A percentile compares a stretch with the other conserved stretches of the same genome.
These are phyloP conservation scores for Natator depressus DNA, from an alignment of 2,113 vertebrate genomes.

Conservation along the genomic window DNA sequence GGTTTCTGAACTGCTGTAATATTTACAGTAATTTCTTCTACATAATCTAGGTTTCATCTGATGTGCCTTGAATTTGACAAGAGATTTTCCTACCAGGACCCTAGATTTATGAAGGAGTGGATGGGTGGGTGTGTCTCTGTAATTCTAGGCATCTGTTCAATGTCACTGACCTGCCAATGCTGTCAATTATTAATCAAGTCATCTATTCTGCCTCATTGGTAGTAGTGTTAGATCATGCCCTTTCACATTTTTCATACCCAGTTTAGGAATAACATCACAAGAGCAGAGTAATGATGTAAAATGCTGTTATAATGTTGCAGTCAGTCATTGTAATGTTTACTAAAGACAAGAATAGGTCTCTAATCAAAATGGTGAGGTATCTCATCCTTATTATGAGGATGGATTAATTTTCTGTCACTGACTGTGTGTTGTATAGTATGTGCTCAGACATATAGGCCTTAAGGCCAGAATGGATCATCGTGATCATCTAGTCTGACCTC, in stretches of 20 bases:
- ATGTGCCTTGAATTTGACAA: neutral
- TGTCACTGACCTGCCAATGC: neutral
- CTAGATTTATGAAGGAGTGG: neutral
- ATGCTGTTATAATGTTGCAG: neutral
- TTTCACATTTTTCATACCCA: slow-evolving; percentile 47
- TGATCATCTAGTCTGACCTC: neutral
- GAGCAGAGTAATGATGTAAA: slow-evolving; percentile 23
- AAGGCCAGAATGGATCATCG: neutral
- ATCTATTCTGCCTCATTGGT: slow-evolving; percentile 7
- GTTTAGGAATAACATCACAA: slow-evolving; percentile 37
- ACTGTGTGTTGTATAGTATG: neutral
- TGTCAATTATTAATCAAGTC: slow-evolving; percentile 28
- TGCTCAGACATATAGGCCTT: neutral
- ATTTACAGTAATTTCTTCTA: neutral
- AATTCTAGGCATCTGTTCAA: neutral
- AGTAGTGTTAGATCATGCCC: slow-evolving; percentile 24
- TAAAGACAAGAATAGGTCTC: neutral
- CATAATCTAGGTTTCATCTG: neutral
- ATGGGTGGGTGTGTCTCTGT: neutral
- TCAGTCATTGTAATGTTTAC: slow-evolving; percentile 22
- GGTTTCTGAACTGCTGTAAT: neutral
- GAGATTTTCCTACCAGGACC: neutral
- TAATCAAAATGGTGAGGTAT: neutral
- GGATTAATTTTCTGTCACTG: slow-evolving; percentile 18
- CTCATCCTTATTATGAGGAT: slow-evolving; percentile 6